Evolutionary conservation across 2,888 invertebrate genomes (phyloP).

Genomic region (Asteroscopus sphinx): DNA sequence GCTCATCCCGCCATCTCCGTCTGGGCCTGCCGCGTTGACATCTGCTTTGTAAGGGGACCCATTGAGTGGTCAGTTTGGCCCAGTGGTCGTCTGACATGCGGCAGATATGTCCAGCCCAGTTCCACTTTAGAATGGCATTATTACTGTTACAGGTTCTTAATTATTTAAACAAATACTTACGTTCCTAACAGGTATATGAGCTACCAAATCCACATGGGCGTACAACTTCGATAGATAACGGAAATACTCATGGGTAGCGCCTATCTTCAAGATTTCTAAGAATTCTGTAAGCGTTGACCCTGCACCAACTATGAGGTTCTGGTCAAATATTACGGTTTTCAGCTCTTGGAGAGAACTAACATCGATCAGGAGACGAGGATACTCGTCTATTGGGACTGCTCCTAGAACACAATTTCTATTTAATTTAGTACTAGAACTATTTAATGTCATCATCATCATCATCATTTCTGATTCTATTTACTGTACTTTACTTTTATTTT

Average conservation of each 20-base stretch:
- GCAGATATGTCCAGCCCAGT: too few species aligned
- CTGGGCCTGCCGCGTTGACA: too few species aligned
- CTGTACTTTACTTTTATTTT: too few species aligned
- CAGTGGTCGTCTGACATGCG: too few species aligned
- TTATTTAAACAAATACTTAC: slow-evolving; percentile 75
- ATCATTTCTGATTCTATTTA: too few species aligned
- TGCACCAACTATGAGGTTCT: slow-evolving; percentile 88
- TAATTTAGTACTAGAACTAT: not conserved
- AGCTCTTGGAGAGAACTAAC: slow-evolving; percentile 90
- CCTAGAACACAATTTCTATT: slow-evolving; percentile 62
- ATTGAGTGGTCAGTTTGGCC: too few species aligned
- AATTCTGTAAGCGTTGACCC: slow-evolving; percentile 88
- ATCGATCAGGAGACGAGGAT: slow-evolving; percentile 89
- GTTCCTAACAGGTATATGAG: slow-evolving; percentile 92
- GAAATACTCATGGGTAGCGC: slow-evolving; percentile 80
- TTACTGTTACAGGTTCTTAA: not conserved
- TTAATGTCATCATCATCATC: not conserved
- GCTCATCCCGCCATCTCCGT: too few species aligned
- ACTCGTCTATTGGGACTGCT: slow-evolving; percentile 74
- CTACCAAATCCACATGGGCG: slow-evolving; percentile 91
- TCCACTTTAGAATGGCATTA: too few species aligned
- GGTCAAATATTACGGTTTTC: slow-evolving; percentile 73
- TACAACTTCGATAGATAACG: slow-evolving; percentile 89
- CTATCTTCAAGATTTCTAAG: slow-evolving; percentile 79
- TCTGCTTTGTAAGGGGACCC: too few species aligned